Percentiles rank a stretch among this genome's conserved stretches.
These are phyloP conservation scores for Schizopygopsis pylzovi DNA, from an alignment of 2,797 vertebrate genomes.

Conservation along the genomic window DNA sequence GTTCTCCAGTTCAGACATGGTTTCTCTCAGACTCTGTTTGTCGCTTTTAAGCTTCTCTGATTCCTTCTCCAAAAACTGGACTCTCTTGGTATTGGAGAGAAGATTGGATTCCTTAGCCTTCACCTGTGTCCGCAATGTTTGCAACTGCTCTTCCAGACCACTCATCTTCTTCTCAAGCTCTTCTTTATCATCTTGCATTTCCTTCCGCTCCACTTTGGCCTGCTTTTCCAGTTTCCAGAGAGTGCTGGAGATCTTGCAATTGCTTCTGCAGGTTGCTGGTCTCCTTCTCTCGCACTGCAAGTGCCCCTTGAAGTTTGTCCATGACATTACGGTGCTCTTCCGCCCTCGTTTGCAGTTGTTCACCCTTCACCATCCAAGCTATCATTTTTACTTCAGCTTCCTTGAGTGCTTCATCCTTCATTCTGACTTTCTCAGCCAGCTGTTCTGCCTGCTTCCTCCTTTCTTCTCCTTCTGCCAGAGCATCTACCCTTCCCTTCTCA, in stretches of 20 bases:
- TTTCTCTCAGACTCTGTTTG: slow-evolving; percentile 74
- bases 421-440: slow-evolving; percentile 76
- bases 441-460: slow-evolving; percentile 74
- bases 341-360: slow-evolving; percentile 70
- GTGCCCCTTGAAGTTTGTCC: slow-evolving; percentile 75
- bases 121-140: slow-evolving; percentile 74
- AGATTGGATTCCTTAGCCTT: slow-evolving; percentile 76
- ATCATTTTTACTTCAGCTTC: slow-evolving; percentile 73
- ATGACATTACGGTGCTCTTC: slow-evolving; percentile 70
- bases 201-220: slow-evolving; percentile 68
- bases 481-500: slow-evolving; percentile 78
- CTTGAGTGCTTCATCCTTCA: slow-evolving; percentile 76
- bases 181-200: slow-evolving; percentile 64
- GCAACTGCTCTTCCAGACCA: slow-evolving; percentile 74
- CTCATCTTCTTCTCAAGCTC: slow-evolving; percentile 64
- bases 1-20: slow-evolving; percentile 73
- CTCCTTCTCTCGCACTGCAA: slow-evolving; percentile 79
- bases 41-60: slow-evolving; percentile 75
- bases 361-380: slow-evolving; percentile 72
- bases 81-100: slow-evolving; percentile 74
- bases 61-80: slow-evolving; percentile 79
- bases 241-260: slow-evolving; percentile 77
- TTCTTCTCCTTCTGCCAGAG: slow-evolving; percentile 73
- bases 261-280: slow-evolving; percentile 78
- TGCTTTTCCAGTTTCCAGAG: slow-evolving; percentile 79